phyloP scores from a whole-genome alignment of 2,888 invertebrate genomes.

The Strigamia transsilvanica region DNA sequence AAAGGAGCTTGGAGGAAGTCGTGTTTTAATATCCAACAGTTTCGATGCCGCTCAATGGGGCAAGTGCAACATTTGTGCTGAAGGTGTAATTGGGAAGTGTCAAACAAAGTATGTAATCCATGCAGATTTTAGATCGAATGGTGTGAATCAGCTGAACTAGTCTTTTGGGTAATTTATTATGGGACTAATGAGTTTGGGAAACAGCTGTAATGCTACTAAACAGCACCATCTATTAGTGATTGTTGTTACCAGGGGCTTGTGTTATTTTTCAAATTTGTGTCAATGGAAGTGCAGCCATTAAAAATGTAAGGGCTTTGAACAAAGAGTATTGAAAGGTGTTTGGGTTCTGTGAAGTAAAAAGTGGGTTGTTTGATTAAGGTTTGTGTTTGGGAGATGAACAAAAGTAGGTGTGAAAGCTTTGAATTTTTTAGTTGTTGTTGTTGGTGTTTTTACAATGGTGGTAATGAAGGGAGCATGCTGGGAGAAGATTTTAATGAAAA shows the following conservation, averaged over 20 bases:
- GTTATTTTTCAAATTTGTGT: conserved; percentile 9
- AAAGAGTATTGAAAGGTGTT: not conserved
- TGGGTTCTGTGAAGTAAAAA: not conserved
- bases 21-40: not conserved
- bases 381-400: too few species aligned
- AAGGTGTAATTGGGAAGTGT: not conserved
- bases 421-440: too few species aligned
- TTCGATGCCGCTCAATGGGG: not conserved
- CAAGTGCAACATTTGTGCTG: not conserved
- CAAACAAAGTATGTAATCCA: not conserved
- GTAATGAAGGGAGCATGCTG: too few species aligned
- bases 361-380: not conserved
- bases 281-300: not conserved
- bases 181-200: conserved; percentile 28
- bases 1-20: not conserved
- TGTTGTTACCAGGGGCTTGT: not conserved
- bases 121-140: not conserved
- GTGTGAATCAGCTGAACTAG: conserved; percentile 11
- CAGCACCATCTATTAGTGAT: conserved; percentile 30
- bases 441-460: too few species aligned
- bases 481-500: too few species aligned
- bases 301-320: not conserved
- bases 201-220: conserved; percentile 18
- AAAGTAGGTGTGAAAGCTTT: too few species aligned
- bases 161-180: conserved; percentile 34